Percentiles rank a stretch among this genome's conserved stretches.
These are phyloP conservation scores for Rhopalosiphum maidis DNA, from an alignment of 1,140 invertebrate genomes.

Conservation along the genomic window DNA sequence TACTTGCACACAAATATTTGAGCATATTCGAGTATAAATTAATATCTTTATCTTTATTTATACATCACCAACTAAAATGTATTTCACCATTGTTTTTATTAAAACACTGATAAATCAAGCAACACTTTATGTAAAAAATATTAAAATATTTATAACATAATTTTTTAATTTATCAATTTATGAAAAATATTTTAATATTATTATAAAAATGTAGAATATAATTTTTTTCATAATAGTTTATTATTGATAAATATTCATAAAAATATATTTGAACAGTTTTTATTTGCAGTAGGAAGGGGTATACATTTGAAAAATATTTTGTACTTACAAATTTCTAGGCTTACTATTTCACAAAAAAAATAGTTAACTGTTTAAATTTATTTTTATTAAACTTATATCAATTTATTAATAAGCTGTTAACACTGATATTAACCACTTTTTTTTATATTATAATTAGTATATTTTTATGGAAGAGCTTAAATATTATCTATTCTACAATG, in stretches of 20 bases:
- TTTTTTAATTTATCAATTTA: not conserved
- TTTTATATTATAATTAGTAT: too few species aligned
- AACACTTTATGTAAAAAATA: not conserved
- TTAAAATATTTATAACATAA: not conserved
- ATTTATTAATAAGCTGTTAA: not conserved
- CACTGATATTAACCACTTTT: not conserved
- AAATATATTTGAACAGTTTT: not conserved
- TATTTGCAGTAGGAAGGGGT: not conserved
- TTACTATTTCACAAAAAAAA: not conserved
- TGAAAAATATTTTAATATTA: not conserved
- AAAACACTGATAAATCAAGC: not conserved
- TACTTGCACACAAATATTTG: too few species aligned
- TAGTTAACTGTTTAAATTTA: not conserved
- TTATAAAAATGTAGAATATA: not conserved
- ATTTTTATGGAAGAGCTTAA: too few species aligned
- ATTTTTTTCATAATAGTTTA: not conserved
- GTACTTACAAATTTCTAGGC: not conserved
- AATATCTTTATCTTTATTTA: not conserved
- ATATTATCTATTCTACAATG: not conserved
- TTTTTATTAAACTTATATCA: not conserved
- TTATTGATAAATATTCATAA: not conserved
- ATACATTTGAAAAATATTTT: not conserved
- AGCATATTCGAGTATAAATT: not conserved
- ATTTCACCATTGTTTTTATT: not conserved
- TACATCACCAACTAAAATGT: not conserved